A percentile compares a stretch with the other conserved stretches of the same genome.
Conservation (phyloP, 2,113 vertebrate species). For the Scomber colias region DNA sequence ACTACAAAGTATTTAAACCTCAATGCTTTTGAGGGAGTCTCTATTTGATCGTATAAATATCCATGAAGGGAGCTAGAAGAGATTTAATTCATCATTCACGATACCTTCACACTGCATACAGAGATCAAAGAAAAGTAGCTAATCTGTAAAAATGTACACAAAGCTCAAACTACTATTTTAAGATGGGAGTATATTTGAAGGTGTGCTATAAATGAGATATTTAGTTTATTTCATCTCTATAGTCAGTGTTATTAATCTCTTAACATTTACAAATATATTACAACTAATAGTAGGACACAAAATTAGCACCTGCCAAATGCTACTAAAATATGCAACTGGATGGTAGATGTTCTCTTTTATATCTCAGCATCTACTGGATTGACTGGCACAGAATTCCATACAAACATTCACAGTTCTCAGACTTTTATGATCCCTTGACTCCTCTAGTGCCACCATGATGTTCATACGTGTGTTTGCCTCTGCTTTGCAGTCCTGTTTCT, state of each 20-base stretch:
- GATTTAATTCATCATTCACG: neutral
- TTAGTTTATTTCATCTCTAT: too few species aligned
- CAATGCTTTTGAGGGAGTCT: neutral
- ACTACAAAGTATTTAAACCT: slow-evolving; percentile 4
- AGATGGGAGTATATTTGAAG: too few species aligned
- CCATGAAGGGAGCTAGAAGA: neutral
- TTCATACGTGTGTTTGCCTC: too few species aligned
- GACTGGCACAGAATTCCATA: too few species aligned
- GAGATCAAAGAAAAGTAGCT: neutral
- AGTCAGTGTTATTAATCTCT: neutral
- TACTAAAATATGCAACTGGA: too few species aligned
- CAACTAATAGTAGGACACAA: neutral
- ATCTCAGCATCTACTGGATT: too few species aligned
- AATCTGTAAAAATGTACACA: neutral
- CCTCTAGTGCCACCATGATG: too few species aligned
- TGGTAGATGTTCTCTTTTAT: too few species aligned
- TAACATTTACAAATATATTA: neutral
- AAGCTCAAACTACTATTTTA: neutral
- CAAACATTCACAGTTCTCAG: too few species aligned
- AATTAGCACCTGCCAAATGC: too few species aligned
- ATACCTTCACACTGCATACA: neutral
- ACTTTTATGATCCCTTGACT: too few species aligned
- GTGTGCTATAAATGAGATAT: too few species aligned
- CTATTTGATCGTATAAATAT: neutral
- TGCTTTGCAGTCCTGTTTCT: neutral